phyloP scores from a whole-genome alignment of 2,888 invertebrate genomes.

The Steinernema scapterisci region DNA sequence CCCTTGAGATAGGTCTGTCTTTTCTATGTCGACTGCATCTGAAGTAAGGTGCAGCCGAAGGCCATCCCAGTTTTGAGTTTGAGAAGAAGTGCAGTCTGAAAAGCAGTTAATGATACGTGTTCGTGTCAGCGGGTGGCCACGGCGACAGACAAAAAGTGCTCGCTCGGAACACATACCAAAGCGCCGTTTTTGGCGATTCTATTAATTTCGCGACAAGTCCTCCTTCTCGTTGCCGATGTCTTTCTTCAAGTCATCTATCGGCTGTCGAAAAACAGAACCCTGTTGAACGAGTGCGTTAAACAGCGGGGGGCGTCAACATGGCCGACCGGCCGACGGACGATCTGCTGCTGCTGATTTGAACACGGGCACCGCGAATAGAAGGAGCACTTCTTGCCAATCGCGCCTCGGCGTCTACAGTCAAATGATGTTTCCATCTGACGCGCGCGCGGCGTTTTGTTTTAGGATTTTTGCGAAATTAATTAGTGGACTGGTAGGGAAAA shows the following conservation, averaged over 20 bases:
- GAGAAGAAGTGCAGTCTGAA: background rate
- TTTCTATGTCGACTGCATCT: too few species aligned
- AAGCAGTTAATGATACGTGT: conserved; percentile 30
- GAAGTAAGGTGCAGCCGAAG: background rate
- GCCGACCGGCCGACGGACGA: background rate
- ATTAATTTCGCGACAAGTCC: conserved; percentile 20
- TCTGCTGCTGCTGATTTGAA: background rate
- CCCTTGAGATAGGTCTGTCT: too few species aligned
- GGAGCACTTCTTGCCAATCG: conserved; percentile 9
- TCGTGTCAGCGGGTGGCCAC: background rate
- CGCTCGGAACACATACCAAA: background rate
- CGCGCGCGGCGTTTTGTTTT: background rate
- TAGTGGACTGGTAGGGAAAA: too few species aligned
- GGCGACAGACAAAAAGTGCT: background rate
- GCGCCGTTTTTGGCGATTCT: conserved; percentile 28
- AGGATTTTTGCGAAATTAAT: background rate
- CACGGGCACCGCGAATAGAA: background rate
- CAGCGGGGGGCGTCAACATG: conserved; percentile 29
- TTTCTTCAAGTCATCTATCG: conserved; percentile 1
- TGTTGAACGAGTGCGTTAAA: conserved; percentile 30
- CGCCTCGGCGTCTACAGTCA: conserved; percentile 7
- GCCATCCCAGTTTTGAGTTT: background rate
- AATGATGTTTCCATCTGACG: background rate
- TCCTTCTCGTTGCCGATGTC: background rate
- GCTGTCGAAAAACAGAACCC: conserved; percentile 24